A percentile compares a stretch with the other conserved stretches of the same genome.
Conservation (phyloP, 2,113 vertebrate species). For the Hemichromis elongatus region DNA sequence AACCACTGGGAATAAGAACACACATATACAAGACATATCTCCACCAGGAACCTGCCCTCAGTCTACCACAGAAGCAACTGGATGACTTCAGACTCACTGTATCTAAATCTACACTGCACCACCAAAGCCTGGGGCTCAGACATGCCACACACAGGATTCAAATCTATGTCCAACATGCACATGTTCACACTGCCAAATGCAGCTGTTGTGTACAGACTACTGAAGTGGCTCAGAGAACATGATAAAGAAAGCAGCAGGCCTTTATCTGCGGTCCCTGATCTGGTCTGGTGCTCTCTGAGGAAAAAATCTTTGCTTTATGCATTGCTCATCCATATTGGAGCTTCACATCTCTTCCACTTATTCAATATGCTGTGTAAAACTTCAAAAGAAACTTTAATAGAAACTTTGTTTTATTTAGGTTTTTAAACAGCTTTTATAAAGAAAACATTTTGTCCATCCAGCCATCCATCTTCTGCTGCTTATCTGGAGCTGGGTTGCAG, state of each 20-base stretch:
- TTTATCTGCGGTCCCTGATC: not conserved
- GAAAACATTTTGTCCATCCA: not conserved
- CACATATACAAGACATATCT: constrained; percentile 14
- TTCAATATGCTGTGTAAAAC: not conserved
- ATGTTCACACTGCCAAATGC: constrained; percentile 39
- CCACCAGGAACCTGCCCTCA: constrained; percentile 32
- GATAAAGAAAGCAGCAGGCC: not conserved
- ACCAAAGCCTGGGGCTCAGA: constrained; percentile 57
- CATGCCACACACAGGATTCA: constrained; percentile 38
- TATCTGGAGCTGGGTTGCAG: not conserved
- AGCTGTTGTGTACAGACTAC: constrained; percentile 52
- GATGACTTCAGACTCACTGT: constrained; percentile 58
- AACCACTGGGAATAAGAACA: constrained; percentile 14
- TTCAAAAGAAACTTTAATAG: not conserved
- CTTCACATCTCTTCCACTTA: not conserved
- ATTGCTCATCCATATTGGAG: not conserved
- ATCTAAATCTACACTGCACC: constrained; percentile 20
- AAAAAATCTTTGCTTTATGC: not conserved
- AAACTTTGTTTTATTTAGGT: not conserved
- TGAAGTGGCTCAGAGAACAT: constrained; percentile 22
- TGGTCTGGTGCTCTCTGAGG: not conserved
- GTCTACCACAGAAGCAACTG: constrained; percentile 10
- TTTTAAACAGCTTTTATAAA: not conserved
- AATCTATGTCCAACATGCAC: constrained; percentile 33
- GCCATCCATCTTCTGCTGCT: not conserved